A percentile compares a stretch with the other conserved stretches of the same genome.
Conservation (phyloP, 2,113 vertebrate species). For the Bagarius yarrelli region DNA sequence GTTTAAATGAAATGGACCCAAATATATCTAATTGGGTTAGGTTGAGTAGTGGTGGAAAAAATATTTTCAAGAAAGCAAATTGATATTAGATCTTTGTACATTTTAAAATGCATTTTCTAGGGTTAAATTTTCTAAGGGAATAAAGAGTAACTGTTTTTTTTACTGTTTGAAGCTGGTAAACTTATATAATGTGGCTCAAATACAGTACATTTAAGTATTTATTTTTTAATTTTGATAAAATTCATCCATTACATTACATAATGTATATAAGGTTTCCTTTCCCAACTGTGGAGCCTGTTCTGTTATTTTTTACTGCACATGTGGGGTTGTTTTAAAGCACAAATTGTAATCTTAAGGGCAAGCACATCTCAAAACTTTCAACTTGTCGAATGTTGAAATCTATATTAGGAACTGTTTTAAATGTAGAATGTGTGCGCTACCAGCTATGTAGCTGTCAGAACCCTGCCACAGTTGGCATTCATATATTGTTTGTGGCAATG, state of each 20-base stretch:
- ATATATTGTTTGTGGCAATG: not conserved
- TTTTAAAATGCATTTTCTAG: no score
- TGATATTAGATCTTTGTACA: no score
- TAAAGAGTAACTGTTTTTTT: no score
- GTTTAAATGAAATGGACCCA: slow-evolving; percentile 10
- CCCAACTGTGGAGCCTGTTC: not conserved
- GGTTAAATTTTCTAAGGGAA: no score
- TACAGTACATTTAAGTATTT: no score
- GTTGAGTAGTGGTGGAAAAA: no score
- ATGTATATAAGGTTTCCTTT: not conserved
- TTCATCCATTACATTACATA: not conserved
- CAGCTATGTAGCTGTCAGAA: slow-evolving; percentile 1
- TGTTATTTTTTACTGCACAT: not conserved
- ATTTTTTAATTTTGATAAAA: not conserved
- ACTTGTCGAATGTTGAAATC: not conserved
- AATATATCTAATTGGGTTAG: slow-evolving; percentile 20
- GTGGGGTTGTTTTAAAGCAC: not conserved
- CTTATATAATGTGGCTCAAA: no score
- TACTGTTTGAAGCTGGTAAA: no score
- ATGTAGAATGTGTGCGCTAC: not conserved
- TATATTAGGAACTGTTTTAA: slow-evolving; percentile 3
- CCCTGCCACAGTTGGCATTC: not conserved
- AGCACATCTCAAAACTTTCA: not conserved
- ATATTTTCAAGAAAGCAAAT: no score
- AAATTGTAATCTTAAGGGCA: not conserved